Evolutionary conservation across 2,888 invertebrate species (phyloP), one percentile per base, ranked within the genome.

Genomic region (Acanthosoma haemorrhoidale): DNA sequence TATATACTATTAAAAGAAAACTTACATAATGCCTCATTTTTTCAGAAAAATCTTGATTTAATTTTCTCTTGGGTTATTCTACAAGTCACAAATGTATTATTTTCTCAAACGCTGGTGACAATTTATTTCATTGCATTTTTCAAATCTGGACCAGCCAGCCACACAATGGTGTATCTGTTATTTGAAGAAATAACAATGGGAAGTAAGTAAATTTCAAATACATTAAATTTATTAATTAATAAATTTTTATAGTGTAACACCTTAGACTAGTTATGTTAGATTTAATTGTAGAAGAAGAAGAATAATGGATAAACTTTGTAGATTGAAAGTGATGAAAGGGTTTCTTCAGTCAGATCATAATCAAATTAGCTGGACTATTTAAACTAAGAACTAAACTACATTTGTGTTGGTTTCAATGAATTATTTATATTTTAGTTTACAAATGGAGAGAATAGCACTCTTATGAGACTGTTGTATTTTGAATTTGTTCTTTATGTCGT

Each of bases 31-130:
- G n/a, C n/a, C n/a, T 32, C 16, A 51, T 3, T 51, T 51, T 66
- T 67, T 57, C 67, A 67, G 67, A 67, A 67, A 67, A 67, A 57
- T 34, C 25, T 57, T 11, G 67, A 67, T 16, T 57, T 32, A n/a
- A 36, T 67, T 13, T 15, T 57, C 9, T 57, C 67, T 5, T 67
- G 67, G 67, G 2, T 67, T 5, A 13, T 67, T 1, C 25, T 67
- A 13, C 43, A 67, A 51, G 16, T 67, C n/a, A 39, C 57, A 15
- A 29, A 67, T 9, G 5, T 57, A 21, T 3, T 67, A 1, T 67
- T 67, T 51, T 57, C 51, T n/a, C 39, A 38, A 31, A 4, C 51
- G 4, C 31, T 67, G 11, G 34, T 67, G 3, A 39, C 43, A 13
- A n/a, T 67, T 18, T 67, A 67, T 31, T 67, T 67, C 21, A 34